Base-by-base conservation (phyloP, 2,888 invertebrate genomes). In the Lepeophtheirus nordmannii region DNA sequence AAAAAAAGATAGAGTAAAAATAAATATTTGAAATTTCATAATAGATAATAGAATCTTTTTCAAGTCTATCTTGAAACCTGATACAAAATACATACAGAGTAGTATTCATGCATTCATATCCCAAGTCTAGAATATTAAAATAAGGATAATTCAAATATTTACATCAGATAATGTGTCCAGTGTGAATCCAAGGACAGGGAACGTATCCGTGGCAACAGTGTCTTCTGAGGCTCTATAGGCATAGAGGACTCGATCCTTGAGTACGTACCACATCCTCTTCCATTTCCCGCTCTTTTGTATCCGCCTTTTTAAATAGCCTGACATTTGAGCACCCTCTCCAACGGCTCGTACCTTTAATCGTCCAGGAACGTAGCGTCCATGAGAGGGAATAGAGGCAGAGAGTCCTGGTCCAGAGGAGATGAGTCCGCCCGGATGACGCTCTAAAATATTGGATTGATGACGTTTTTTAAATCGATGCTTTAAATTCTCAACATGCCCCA, bases 201-300 rank as follows among this genome's bases (percentile, higher is more conserved):
- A 74, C 67, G 77, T 78, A 67, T 77, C 75, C 17, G 76, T 72
- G 38, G 81, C 81, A 58, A 77, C 78, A 59, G 79, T 76, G 72
- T 81, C 81, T 75, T 81, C 79, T 53, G 79, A 79, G 23, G 81
- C 81, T 71, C 78, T 76, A 70, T 78, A 79, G 41, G 74, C 73
- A 69, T 78, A 79, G 20, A 79, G 71, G 38, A 79, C 78, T 74
- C 79, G 77, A 66, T 80, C 79, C 71, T 80, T 80, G 20, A 81
- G 73, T 17, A 81, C 80, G 73, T 80, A 81, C 82, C 81, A 81
- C 30, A 74, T 72, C 58, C 75, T 74, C 72, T 80, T 80, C 80
- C 81, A 81, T 67, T 74, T 74, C 63, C 76, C 75, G 30, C 69
- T 69, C 68, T 73, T 74, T 38, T 71, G 71, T 58, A 73, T 73